These are phyloP conservation scores for Oreamnos americanus DNA, from an alignment of 2,113 vertebrate species.

Conservation along the genomic window DNA sequence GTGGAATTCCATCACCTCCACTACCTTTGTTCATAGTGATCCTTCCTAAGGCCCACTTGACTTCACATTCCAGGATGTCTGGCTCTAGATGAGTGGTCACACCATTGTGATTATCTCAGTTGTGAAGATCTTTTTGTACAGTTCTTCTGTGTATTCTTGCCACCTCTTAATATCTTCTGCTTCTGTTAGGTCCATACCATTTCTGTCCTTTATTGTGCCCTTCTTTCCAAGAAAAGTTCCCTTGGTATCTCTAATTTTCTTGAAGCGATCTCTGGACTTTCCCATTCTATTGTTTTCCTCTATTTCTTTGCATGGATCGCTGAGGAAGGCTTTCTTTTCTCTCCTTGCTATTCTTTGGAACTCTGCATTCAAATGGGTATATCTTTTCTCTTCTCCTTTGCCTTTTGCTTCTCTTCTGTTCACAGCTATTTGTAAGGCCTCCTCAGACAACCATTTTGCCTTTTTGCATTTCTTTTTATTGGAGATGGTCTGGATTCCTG, in stretches of 20 bases:
- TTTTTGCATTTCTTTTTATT: background rate
- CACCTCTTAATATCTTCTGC: background rate
- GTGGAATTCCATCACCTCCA: background rate
- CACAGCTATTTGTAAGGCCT: background rate
- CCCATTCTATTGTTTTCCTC: background rate
- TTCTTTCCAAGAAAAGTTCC: background rate
- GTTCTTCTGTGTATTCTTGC: background rate
- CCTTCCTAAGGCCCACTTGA: background rate
- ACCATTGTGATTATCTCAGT: background rate
- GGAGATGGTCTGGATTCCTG: background rate
- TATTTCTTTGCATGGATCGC: background rate
- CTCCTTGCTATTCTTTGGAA: background rate
- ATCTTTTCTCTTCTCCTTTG: background rate
- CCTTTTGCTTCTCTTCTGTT: background rate
- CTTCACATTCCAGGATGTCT: background rate
- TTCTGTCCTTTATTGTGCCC: background rate
- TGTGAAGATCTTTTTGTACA: background rate
- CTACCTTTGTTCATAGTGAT: background rate
- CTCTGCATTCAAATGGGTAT: background rate
- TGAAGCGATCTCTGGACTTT: background rate
- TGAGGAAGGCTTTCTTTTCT: background rate
- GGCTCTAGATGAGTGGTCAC: background rate
- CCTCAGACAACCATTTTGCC: background rate
- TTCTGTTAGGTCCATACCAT: background rate
- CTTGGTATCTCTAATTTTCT: background rate